These are phyloP conservation scores for Drosophila melanogaster DNA, from an alignment of 1,140 invertebrate genomes.

Conservation along the genomic window DNA sequence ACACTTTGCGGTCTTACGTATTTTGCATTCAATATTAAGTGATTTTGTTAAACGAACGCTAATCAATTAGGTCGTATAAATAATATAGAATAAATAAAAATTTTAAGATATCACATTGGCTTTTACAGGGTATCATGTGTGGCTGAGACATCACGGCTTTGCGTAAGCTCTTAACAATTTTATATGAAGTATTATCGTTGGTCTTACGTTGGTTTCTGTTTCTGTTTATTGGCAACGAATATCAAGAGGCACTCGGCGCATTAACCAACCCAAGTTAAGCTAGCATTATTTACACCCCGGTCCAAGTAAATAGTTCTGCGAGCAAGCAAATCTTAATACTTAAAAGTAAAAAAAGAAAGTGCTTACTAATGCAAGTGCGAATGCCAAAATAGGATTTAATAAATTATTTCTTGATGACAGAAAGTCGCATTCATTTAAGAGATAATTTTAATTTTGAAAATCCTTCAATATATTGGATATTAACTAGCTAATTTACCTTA, in stretches of 20 bases:
- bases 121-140: not conserved
- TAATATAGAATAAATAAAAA: too few relatives aligned
- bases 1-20: too few relatives aligned
- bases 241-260: conserved; percentile 25
- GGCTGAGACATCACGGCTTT: conserved; percentile 5
- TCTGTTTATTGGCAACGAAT: conserved; percentile 40
- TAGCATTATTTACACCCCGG: not conserved
- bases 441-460: too few relatives aligned
- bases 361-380: not conserved
- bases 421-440: not conserved
- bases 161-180: conserved; percentile 17
- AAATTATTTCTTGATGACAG: not conserved
- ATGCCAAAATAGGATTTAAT: not conserved
- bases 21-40: too few relatives aligned
- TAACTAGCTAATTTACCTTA: too few relatives aligned
- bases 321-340: not conserved
- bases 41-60: too few relatives aligned
- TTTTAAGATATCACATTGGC: too few relatives aligned
- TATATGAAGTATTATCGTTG: conserved; percentile 20
- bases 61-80: too few relatives aligned
- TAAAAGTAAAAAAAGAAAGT: too few relatives aligned
- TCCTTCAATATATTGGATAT: too few relatives aligned
- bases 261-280: conserved; percentile 12
- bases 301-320: not conserved
- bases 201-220: conserved; percentile 20